A percentile compares a stretch with the other conserved stretches of the same genome.
Evolutionary conservation across 2,797 vertebrate genomes (phyloP).

Genomic region (Tragelaphus eurycerus): DNA sequence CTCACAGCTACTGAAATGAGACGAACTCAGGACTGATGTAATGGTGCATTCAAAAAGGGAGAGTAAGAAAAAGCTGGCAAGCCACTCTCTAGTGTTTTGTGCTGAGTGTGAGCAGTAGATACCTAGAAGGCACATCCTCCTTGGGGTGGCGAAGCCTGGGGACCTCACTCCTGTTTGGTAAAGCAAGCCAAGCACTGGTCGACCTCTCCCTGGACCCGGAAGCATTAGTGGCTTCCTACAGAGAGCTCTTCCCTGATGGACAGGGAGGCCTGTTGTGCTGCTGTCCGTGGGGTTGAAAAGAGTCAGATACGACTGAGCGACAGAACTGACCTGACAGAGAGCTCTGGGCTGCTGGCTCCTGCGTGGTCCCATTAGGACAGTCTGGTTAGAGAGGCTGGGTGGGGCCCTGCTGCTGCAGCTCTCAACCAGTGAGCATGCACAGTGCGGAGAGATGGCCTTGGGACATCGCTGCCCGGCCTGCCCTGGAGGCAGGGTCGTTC

Average conservation of each 20-base stretch:
- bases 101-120: not conserved
- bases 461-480: not conserved
- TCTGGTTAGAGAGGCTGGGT: not conserved
- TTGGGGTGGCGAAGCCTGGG: not conserved
- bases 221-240: not conserved
- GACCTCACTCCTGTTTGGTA: not conserved
- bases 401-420: not conserved
- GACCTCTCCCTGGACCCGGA: not conserved
- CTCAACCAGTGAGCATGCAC: not conserved
- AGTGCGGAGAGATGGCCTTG: not conserved
- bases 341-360: not conserved
- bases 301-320: not conserved
- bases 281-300: not conserved
- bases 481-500: not conserved
- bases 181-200: not conserved
- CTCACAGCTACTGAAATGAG: not conserved
- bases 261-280: not conserved
- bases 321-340: not conserved
- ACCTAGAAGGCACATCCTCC: not conserved
- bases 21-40: not conserved
- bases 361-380: not conserved
- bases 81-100: not conserved
- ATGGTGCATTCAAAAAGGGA: not conserved
- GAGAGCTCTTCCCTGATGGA: not conserved
- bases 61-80: not conserved